Evolutionary conservation across 2,113 vertebrate genomes (phyloP).

Genomic region (Aviceda subcristata): DNA sequence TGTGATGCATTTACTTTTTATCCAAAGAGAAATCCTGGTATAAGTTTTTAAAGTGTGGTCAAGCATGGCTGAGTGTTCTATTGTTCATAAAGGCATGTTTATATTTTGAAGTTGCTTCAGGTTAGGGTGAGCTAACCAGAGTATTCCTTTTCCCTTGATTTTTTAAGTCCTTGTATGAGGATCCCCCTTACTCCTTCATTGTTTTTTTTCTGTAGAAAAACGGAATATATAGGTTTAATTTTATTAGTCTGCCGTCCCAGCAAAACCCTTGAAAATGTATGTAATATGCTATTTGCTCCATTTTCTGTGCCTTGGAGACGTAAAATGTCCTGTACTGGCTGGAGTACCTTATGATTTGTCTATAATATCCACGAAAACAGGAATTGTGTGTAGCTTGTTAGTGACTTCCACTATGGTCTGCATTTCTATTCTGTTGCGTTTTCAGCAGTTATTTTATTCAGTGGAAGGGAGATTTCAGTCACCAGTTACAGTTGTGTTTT

Average conservation of each 20-base stretch:
- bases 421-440: not conserved
- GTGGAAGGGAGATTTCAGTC: not conserved
- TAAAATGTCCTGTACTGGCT: not conserved
- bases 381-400: not conserved
- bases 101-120: not conserved
- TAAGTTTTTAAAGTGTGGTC: not conserved
- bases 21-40: not conserved
- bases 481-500: not conserved
- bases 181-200: not conserved
- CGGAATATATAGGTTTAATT: not conserved
- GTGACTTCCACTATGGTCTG: not conserved
- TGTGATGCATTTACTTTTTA: not conserved
- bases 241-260: not conserved
- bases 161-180: not conserved
- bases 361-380: not conserved
- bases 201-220: not conserved
- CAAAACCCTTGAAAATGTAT: not conserved
- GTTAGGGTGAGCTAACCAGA: not conserved
- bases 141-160: not conserved
- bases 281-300: not conserved
- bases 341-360: not conserved
- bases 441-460: not conserved
- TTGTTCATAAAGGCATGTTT: not conserved
- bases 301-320: not conserved
- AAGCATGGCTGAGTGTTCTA: not conserved